Base-by-base conservation (phyloP, 2,888 invertebrate species). In the Drosophila neotestacea region DNA sequence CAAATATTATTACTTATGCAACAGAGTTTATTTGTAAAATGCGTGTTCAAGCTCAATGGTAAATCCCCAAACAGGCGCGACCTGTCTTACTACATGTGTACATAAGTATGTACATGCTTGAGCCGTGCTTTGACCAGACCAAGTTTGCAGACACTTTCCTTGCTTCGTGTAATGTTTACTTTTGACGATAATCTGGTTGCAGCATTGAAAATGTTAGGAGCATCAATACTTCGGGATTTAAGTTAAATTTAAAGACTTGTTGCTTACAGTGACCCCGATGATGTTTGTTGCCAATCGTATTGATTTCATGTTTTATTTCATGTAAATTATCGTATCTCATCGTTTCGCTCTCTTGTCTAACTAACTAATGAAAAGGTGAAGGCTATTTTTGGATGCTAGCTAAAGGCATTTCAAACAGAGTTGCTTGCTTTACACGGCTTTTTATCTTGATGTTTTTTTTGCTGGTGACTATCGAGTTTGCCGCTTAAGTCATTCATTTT, bases 1-100 rank as follows among this genome's bases (percentile, higher is more conserved):
- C 22, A 30, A 27, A 44, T 27, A 46, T 38, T 52, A 22, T n/a
- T 30, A 38, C 13, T 51, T 42, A 32, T 47, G 67, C 38, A 62
- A 55, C 55, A 22, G 30, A n/a, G 11, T 56, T 59, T 55, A 38
- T 48, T 36, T 38, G 32, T 32, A 16, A 36, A 22, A 47, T 61
- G 46, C 13, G 54, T 54, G 66, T 73, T 87, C 82, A 89, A 89
- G 89, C 89, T 86, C 81, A 80, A 73, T 66, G 58, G 38, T 59
- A 66, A 74, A 55, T 39, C 41, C 46, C 60, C 16, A 74, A 65
- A 75, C 68, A 44, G 41, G 58, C 61, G 59, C 27, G 22, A 54
- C 69, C 42, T 54, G 58, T 73, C 41, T 61, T 22, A 27, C 41
- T 59, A 48, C 48, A 47, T 52, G 38, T 22, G 30, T 22, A 13